Evolutionary conservation across 2,888 invertebrate genomes (phyloP).

Genomic region (Halocaridina rubra): DNA sequence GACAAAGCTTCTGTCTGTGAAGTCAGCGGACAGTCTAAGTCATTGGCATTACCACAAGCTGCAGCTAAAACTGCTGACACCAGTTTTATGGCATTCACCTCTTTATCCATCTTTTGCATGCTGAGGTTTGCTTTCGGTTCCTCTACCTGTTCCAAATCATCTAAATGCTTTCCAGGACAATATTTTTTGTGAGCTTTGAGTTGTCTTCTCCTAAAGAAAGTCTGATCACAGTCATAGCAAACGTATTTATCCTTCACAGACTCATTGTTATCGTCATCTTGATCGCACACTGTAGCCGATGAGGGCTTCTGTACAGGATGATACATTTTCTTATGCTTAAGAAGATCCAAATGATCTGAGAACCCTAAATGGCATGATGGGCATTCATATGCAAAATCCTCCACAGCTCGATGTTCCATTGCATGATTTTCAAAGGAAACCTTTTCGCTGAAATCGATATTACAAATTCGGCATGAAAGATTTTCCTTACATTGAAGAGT

Average conservation of each 20-base stretch:
- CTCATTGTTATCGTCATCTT: slow-evolving; percentile 48
- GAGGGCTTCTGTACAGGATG: slow-evolving; percentile 4
- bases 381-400: slow-evolving; percentile 12
- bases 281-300: neutral
- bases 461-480: neutral
- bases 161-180: slow-evolving; percentile 20
- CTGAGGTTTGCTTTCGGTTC: neutral
- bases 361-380: slow-evolving; percentile 9
- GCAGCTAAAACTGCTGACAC: slow-evolving; percentile 38
- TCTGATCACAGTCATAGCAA: slow-evolving; percentile 54
- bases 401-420: neutral
- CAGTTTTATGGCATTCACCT: slow-evolving; percentile 45
- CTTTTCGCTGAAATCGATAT: neutral
- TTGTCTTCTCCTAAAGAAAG: slow-evolving; percentile 39
- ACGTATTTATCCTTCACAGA: slow-evolving; percentile 44
- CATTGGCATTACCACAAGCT: neutral
- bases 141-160: slow-evolving; percentile 12
- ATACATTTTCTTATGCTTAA: slow-evolving; percentile 26
- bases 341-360: slow-evolving; percentile 13
- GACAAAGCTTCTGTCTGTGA: neutral
- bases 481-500: neutral
- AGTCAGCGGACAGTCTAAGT: neutral
- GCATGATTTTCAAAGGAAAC: neutral
- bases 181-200: slow-evolving; percentile 45
- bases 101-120: slow-evolving; percentile 23